Evolutionary conservation across 1,140 invertebrate species (phyloP).

Genomic region (Penaeus japonicus): DNA sequence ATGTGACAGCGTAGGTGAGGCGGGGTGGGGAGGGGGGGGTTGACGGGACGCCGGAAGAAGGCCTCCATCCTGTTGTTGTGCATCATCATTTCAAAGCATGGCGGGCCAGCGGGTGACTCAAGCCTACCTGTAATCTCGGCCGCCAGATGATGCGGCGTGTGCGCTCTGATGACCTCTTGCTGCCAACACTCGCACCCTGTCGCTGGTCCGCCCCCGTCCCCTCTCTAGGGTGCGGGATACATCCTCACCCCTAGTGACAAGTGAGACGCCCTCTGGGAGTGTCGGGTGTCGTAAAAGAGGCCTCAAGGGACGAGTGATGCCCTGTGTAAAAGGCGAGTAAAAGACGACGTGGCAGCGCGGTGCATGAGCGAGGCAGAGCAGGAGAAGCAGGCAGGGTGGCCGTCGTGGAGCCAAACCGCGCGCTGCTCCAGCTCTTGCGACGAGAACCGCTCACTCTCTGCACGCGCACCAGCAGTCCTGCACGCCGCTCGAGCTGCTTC

Average conservation of each 20-base stretch:
- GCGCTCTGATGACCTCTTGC: constrained; percentile 11
- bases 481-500: not conserved
- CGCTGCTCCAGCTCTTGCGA: constrained; percentile 23
- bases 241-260: too few species aligned
- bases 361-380: not conserved
- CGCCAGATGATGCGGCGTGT: constrained; percentile 19
- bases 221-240: not conserved
- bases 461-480: not conserved
- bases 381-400: constrained; percentile 10
- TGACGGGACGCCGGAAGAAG: not conserved
- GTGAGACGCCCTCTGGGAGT: too few species aligned
- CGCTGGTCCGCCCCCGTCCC: not conserved
- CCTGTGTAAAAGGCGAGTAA: not conserved
- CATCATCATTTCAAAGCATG: constrained; percentile 29
- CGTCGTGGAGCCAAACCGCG: constrained; percentile 16
- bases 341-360: not conserved
- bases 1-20: not conserved
- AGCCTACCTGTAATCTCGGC: constrained; percentile 22
- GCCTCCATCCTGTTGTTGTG: not conserved
- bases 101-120: constrained; percentile 18
- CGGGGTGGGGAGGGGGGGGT: not conserved
- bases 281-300: too few species aligned
- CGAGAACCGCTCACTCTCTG: not conserved
- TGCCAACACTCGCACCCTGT: not conserved
- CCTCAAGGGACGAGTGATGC: not conserved